Base-by-base conservation (phyloP, 2,113 vertebrate species). In the Asarcornis scutulata region DNA sequence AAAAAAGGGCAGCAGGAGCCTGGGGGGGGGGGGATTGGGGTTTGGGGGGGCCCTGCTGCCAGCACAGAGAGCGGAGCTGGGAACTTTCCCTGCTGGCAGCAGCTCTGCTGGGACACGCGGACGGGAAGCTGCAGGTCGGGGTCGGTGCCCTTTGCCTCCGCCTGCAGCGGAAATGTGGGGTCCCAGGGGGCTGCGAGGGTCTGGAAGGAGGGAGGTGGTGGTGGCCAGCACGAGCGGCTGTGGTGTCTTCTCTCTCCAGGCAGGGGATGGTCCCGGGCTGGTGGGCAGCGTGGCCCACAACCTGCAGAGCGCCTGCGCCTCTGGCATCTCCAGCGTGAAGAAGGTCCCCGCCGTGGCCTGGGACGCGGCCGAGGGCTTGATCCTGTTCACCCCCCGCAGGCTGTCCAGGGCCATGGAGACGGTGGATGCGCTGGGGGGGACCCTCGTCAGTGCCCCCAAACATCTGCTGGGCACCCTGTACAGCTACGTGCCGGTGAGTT, bases 401-500 rank as follows among this genome's bases (percentile, higher is more conserved):
- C 86, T 80, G 78, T 91, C 96, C 73, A 93, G 95, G 17, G 94
- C 96, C 77, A 97, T 97, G 83, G 94, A 96, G 60, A 97, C 97
- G 0, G 94, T 97, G 69, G 97, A 96, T 94, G 91, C 97, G 18
- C 96, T 98, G 0, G 91, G 97, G 4, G 97, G 95, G 1, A 97
- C 97, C 55, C 92, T 98, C 4, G 69, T 96, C 82, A 96, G 94
- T 4, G 96, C 98, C 32, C 97, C 97, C 7, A 92, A 97, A 88
- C 97, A 95, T 40, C 93, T 98, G 67, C 95, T 98, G 77, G 95
- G 96, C 72, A 98, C 94, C 1, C 82, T 98, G 83, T 96, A 97
- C 91, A 94, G 95, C 93, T 98, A 97, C 0, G 69, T 97, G 77
- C 96, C 95, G 93, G 98, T 98, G 97, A 98, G 98, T 98, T 91